phyloP scores from a whole-genome alignment of 23 tunicate species.

The Styela clava region DNA sequence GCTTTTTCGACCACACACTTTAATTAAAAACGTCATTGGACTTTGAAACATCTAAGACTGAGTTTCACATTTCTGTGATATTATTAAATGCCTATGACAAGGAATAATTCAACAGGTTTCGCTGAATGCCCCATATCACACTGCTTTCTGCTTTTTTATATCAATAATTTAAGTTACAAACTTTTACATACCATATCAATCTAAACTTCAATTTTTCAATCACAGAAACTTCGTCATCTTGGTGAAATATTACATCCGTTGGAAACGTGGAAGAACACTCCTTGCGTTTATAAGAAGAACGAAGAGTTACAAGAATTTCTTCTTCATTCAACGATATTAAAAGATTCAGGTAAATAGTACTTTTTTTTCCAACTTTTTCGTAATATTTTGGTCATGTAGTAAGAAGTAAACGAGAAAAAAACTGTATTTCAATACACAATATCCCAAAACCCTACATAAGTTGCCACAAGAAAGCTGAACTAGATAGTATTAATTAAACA shows the following conservation, averaged over 20 bases:
- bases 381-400: not conserved
- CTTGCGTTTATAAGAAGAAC: constrained; percentile 47
- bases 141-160: no score
- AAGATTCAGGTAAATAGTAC: constrained; percentile 63
- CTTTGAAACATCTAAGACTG: no score
- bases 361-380: not conserved
- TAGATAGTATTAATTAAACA: no score
- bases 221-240: constrained; percentile 76
- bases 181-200: no score
- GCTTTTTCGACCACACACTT: no score
- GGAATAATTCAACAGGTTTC: no score
- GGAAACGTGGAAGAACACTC: constrained; percentile 74
- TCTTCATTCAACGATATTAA: constrained; percentile 58
- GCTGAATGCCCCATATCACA: no score
- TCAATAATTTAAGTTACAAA: no score
- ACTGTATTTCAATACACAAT: not conserved
- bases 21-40: no score
- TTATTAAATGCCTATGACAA: no score
- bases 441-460: not conserved
- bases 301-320: constrained; percentile 74
- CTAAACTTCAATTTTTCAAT: not conserved
- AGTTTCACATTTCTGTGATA: no score
- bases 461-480: not conserved
- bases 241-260: constrained; percentile 73
- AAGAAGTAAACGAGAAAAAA: not conserved